Evolutionary conservation across 64 coral and sea anemone genomes (phyloP).

Genomic region (Pocillopora verrucosa): DNA sequence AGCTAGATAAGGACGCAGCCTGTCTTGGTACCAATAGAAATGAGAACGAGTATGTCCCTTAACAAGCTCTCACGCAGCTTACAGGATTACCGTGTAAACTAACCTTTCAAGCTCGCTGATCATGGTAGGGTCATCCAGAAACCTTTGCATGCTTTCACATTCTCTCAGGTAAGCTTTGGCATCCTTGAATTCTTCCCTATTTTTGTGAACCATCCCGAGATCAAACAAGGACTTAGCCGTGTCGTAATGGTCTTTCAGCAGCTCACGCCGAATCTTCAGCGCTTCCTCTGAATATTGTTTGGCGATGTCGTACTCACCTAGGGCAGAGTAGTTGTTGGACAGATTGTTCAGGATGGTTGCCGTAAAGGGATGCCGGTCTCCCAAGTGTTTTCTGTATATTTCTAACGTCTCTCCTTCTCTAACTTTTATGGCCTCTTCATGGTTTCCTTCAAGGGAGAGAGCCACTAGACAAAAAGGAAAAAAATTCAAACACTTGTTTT

Average conservation of each 20-base stretch:
- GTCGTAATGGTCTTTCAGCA: slow-evolving; percentile 39
- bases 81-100: too few relatives aligned
- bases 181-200: background rate
- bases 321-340: slow-evolving; percentile 33
- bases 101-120: too few relatives aligned
- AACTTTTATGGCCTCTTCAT: slow-evolving; percentile 34
- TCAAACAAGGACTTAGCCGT: slow-evolving; percentile 49
- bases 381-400: slow-evolving; percentile 49
- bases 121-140: too few relatives aligned
- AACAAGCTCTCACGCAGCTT: too few relatives aligned
- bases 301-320: slow-evolving; percentile 38
- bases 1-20: too few relatives aligned
- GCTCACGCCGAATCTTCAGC: background rate
- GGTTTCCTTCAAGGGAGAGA: background rate
- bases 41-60: too few relatives aligned
- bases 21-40: too few relatives aligned
- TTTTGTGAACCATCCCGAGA: background rate
- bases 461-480: background rate
- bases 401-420: slow-evolving; percentile 14
- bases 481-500: too few relatives aligned
- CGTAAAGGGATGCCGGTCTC: slow-evolving; percentile 57
- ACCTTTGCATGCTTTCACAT: slow-evolving; percentile 25
- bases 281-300: background rate
- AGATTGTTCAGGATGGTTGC: slow-evolving; percentile 36
- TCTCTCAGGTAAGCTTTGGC: background rate